phyloP scores from a whole-genome alignment of 2,888 invertebrate genomes.

The Loripinus fragilis region DNA sequence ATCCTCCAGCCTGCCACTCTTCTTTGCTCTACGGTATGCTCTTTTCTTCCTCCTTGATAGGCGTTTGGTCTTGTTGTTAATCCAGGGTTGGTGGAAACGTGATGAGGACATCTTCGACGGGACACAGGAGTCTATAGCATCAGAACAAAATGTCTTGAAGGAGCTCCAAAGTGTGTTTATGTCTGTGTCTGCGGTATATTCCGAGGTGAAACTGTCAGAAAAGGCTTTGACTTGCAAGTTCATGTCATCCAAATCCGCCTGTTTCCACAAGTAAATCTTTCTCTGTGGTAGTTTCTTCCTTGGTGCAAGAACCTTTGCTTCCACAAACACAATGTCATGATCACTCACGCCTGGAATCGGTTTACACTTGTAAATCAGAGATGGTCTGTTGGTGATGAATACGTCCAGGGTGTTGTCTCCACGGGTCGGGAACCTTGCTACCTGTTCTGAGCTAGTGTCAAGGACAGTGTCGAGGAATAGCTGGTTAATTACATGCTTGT shows the following conservation, averaged over 20 bases:
- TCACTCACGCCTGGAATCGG: constrained; percentile 35
- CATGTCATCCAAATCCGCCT: constrained; percentile 22
- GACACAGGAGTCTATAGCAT: constrained; percentile 14
- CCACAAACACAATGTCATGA: constrained; percentile 33
- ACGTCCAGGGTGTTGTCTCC: constrained; percentile 24
- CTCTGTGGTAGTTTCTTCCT: constrained; percentile 15
- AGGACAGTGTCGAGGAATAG: constrained; percentile 20
- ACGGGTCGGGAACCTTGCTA: constrained; percentile 32
- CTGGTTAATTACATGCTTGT: constrained; percentile 21
- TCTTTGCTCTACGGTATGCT: constrained; percentile 20
- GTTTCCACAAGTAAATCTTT: constrained; percentile 34
- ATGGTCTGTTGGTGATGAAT: constrained; percentile 43
- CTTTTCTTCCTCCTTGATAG: constrained; percentile 23
- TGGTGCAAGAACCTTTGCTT: constrained; percentile 4
- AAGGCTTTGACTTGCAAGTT: neutral
- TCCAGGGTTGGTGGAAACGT: constrained; percentile 25
- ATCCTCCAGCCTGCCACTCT: neutral
- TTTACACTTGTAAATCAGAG: neutral
- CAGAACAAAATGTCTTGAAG: constrained; percentile 15
- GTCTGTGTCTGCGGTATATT: constrained; percentile 1
- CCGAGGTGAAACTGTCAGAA: neutral
- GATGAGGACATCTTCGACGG: constrained; percentile 34
- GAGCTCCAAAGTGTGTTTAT: constrained; percentile 33
- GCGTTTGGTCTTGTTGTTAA: constrained; percentile 15
- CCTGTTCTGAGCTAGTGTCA: constrained; percentile 30